These are phyloP conservation scores for Apodemia hepburni DNA, from an alignment of 2,888 invertebrate species.

Conservation along the genomic window DNA sequence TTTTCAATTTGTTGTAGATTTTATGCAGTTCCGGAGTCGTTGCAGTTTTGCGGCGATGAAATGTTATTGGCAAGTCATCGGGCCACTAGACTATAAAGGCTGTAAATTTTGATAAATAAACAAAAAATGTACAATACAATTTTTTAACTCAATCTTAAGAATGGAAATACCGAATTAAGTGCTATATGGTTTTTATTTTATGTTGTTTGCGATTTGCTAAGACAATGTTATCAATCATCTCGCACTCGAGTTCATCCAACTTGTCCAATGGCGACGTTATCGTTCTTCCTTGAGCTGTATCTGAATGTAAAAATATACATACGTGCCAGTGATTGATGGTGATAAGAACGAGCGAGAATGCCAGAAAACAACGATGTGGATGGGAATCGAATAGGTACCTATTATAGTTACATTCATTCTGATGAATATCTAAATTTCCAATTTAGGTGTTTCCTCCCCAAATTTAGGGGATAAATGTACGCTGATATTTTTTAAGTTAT, in stretches of 20 bases:
- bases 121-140: too few species aligned
- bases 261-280: constrained; percentile 11
- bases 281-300: constrained; percentile 1
- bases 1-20: too few species aligned
- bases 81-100: too few species aligned
- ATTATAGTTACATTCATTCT: neutral
- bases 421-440: too few species aligned
- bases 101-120: too few species aligned
- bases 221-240: constrained; percentile 10
- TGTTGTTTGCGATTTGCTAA: neutral
- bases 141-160: neutral
- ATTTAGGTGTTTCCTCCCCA: too few species aligned
- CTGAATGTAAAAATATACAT: neutral
- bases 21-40: too few species aligned
- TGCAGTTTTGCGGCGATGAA: too few species aligned
- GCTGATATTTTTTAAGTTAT: too few species aligned
- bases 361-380: neutral
- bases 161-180: neutral
- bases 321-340: constrained; percentile 13
- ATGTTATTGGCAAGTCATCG: too few species aligned
- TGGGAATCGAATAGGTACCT: neutral
- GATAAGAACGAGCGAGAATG: neutral
- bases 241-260: constrained; percentile 10
- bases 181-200: neutral
- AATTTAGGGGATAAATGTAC: too few species aligned